These are phyloP conservation scores for Falcaria lacertinaria DNA, from an alignment of 2,888 invertebrate species.

Conservation along the genomic window DNA sequence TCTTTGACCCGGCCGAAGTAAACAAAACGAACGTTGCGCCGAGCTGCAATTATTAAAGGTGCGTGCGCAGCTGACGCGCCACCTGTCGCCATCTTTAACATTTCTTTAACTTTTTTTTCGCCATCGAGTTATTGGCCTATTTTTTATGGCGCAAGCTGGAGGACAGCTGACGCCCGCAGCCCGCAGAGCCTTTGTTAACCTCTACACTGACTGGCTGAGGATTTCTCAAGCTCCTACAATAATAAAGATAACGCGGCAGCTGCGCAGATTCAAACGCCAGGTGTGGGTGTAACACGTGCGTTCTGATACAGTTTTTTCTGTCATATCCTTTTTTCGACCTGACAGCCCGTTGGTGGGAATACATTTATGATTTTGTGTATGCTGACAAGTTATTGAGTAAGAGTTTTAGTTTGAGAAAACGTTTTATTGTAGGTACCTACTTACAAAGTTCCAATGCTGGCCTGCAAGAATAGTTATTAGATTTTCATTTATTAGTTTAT, in stretches of 20 bases:
- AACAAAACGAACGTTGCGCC: conserved; percentile 55
- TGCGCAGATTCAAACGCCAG: conserved; percentile 60
- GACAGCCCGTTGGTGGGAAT: not conserved
- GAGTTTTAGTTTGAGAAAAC: too few relatives aligned
- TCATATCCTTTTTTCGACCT: conserved; percentile 25
- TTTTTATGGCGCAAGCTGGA: conserved; percentile 77
- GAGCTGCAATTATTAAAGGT: conserved; percentile 72
- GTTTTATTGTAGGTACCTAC: too few relatives aligned
- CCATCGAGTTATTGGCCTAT: conserved; percentile 77
- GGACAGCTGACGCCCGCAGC: conserved; percentile 66
- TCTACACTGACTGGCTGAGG: conserved; percentile 7
- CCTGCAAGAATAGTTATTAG: too few relatives aligned
- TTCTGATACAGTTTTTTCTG: conserved; percentile 21
- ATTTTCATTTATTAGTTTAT: too few relatives aligned
- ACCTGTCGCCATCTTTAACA: conserved; percentile 75
- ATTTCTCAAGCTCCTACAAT: conserved; percentile 20
- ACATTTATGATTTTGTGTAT: not conserved
- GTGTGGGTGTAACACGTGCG: conserved; percentile 60
- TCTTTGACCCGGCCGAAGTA: conserved; percentile 42
- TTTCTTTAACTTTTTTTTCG: conserved; percentile 73
- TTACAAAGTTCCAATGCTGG: too few relatives aligned
- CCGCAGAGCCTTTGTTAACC: conserved; percentile 51
- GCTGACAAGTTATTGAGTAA: too few relatives aligned
- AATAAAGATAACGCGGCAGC: conserved; percentile 46
- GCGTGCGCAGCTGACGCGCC: conserved; percentile 72